Conservation (phyloP, 2,113 vertebrate species). For the Prochilodus magdalenae region DNA sequence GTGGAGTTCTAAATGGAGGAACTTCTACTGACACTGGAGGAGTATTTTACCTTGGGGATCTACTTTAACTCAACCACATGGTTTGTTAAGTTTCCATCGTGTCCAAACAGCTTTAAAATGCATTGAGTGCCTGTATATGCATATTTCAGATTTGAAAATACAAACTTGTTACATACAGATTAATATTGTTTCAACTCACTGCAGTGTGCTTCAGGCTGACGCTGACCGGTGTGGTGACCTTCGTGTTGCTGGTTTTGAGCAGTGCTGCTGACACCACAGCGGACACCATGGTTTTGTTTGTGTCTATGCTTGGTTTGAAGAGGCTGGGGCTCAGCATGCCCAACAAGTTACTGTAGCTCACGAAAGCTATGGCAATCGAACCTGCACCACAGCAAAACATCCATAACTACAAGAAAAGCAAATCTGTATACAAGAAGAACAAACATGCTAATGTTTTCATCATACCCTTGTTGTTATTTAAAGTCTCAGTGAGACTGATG, state of each 20-base stretch:
- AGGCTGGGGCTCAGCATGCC: conserved; percentile 17
- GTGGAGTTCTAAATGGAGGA: too few species aligned
- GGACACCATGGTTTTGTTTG: conserved; percentile 39
- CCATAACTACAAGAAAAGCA: not conserved
- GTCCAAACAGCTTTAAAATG: too few species aligned
- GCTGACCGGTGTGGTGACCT: conserved; percentile 31
- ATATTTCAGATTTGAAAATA: too few species aligned
- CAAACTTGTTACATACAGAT: too few species aligned
- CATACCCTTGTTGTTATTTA: conserved; percentile 32
- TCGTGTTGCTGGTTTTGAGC: not conserved
- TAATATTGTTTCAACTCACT: conserved; percentile 7
- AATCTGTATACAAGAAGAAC: not conserved
- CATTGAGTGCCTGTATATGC: too few species aligned
- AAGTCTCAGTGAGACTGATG: conserved; percentile 1
- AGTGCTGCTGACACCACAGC: conserved; percentile 41
- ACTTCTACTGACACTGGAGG: too few species aligned
- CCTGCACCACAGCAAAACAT: not conserved
- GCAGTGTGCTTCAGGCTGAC: conserved; percentile 26
- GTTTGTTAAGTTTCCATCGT: too few species aligned
- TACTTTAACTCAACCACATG: too few species aligned
- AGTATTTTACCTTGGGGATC: too few species aligned
- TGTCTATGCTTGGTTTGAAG: not conserved
- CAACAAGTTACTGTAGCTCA: conserved; percentile 15
- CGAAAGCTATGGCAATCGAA: conserved; percentile 25
- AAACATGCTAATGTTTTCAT: not conserved